A percentile compares a stretch with the other conserved stretches of the same genome.
These are phyloP conservation scores for Aphelenchoides fujianensis DNA, from an alignment of 1,140 invertebrate genomes.

Conservation along the genomic window DNA sequence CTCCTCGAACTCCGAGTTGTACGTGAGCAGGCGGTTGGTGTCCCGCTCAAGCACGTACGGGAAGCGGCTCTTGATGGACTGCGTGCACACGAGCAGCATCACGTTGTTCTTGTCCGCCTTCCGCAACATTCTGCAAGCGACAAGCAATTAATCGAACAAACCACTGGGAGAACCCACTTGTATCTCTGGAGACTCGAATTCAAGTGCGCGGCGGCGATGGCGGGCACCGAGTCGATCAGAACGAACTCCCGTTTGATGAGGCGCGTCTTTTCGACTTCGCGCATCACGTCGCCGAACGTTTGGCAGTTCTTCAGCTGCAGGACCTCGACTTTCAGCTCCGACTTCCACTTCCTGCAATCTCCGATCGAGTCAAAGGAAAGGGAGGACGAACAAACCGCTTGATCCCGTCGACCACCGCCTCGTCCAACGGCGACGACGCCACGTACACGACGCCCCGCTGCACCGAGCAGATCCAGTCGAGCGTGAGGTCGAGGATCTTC, in stretches of 20 bases:
- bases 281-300: slow-evolving; percentile 9
- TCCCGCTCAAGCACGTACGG: slow-evolving; percentile 1
- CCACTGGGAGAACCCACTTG: not conserved
- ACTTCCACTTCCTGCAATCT: slow-evolving; percentile 15
- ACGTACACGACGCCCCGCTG: not conserved
- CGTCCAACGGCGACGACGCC: not conserved
- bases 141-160: not conserved
- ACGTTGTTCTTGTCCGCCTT: slow-evolving; percentile 15
- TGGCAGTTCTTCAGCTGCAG: not conserved
- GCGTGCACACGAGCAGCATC: not conserved
- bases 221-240: slow-evolving; percentile 1
- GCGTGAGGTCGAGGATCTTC: not conserved
- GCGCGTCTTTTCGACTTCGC: slow-evolving; percentile 1
- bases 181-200: not conserved
- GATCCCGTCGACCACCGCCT: not conserved
- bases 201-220: not conserved
- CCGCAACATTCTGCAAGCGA: slow-evolving; percentile 9
- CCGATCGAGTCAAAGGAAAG: not conserved
- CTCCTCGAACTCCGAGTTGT: not conserved
- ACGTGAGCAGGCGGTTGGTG: not conserved
- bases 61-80: not conserved
- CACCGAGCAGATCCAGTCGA: not conserved
- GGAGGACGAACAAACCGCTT: slow-evolving; percentile 1
- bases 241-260: slow-evolving; percentile 12
- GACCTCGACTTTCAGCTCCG: not conserved